Base-by-base conservation (phyloP, 2,797 vertebrate species). In the Crenuchus spilurus region DNA sequence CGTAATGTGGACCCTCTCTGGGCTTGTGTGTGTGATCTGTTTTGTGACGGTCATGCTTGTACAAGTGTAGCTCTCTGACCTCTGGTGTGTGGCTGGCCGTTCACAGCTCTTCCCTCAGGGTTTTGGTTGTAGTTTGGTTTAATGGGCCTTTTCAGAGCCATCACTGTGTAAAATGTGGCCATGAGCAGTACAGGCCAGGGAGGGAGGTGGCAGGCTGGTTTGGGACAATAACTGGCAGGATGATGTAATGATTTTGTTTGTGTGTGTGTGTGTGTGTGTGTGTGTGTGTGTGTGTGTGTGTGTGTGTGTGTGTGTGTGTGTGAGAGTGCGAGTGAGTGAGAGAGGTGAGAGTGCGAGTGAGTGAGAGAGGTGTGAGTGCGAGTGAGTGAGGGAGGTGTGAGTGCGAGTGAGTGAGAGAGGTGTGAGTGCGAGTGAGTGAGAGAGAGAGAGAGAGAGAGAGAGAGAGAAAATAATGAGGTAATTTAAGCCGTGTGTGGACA, bases 111-210 rank as follows among this genome's bases (percentile, higher is more conserved):
- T 26, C 31, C 49, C 57, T 31, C 6, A 8, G 41, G 37, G 66
- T 20, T 44, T 26, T 65, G 33, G 24, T 16, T 54, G 51, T 54
- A 39, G 63, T 68, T 75, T 41, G 33, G 30, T 20, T 72, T 72
- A 28, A 41, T 8, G 20, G 5, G 10, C 13, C 51, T 54, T 54
- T 54, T 54, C 24, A 54, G 49, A 26, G 49, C 51, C 30, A 13
- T 14, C 26, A 2, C 51, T 16, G 26, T 54, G 24, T 54, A 54
- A 54, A 22, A n/a, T 41, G 24, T 22, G 33, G 20, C 6, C 8
- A 26, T 44, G 16, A 20, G 30, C 13, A 26, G 18, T 8, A 39
- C 24, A 51, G 48, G 18, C 8, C 30, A 67, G 2, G 14, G 14
- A 13, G 33, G 10, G 57, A 13, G 33, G 30, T 30, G 14, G 28